Conservation (phyloP, 2,113 vertebrate species). For the Haplochromis burtoni region DNA sequence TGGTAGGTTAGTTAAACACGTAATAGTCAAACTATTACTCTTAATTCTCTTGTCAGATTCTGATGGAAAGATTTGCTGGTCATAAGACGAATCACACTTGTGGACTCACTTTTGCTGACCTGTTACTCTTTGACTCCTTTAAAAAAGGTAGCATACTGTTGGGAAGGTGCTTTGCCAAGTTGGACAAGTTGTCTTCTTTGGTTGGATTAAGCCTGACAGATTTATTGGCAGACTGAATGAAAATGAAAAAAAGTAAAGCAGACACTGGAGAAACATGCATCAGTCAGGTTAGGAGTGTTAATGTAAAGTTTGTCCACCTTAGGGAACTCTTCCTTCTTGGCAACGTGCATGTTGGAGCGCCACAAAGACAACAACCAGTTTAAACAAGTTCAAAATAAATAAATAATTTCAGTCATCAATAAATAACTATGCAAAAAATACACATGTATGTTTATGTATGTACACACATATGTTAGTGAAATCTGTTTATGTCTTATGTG, state of each 20-base stretch:
- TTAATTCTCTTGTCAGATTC: not conserved
- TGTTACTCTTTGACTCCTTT: not conserved
- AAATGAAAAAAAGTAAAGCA: not conserved
- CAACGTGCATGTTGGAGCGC: not conserved
- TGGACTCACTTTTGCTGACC: not conserved
- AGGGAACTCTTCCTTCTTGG: not conserved
- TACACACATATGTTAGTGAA: not conserved
- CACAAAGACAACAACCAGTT: not conserved
- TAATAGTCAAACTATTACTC: not conserved
- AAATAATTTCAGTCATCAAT: not conserved
- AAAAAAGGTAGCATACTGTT: not conserved
- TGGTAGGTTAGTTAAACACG: not conserved
- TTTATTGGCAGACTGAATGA: not conserved
- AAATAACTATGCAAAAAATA: not conserved
- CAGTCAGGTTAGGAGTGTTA: not conserved
- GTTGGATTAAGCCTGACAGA: not conserved
- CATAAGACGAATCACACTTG: fast-evolving
- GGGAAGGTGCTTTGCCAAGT: not conserved
- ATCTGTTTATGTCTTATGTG: not conserved
- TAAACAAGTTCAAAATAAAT: not conserved
- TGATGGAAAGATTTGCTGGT: not conserved
- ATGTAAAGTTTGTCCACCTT: not conserved
- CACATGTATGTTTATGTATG: not conserved
- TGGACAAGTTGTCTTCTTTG: not conserved
- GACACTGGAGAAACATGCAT: not conserved